Conservation (phyloP, 1,140 invertebrate genomes). For the Bradynema listronoti region DNA sequence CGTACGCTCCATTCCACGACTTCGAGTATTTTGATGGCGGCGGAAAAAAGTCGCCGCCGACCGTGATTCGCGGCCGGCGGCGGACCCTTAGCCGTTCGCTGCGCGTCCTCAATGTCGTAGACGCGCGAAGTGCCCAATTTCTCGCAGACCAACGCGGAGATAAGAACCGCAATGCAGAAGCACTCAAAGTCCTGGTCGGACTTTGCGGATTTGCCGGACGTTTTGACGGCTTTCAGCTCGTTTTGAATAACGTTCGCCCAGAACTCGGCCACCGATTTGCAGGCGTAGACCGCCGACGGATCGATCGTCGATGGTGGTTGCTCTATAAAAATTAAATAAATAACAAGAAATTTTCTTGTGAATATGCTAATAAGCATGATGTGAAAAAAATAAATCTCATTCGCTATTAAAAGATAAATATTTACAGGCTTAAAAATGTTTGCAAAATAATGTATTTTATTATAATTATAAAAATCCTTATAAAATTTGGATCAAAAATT, state of each 20-base stretch:
- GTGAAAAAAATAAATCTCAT: conserved; percentile 2
- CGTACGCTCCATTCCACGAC: not conserved
- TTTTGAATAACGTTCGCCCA: conserved; percentile 32
- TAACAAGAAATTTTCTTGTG: not conserved
- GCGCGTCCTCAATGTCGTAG: conserved; percentile 25
- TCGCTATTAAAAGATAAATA: too few relatives aligned
- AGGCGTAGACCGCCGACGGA: conserved; percentile 19
- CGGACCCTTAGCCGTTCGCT: conserved; percentile 26
- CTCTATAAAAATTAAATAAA: not conserved
- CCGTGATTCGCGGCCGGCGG: conserved; percentile 21
- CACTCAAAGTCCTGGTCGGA: conserved; percentile 43
- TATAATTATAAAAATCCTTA: too few relatives aligned
- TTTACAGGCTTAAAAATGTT: too few relatives aligned
- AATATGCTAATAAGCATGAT: not conserved
- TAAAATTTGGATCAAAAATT: too few relatives aligned
- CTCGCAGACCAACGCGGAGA: conserved; percentile 42
- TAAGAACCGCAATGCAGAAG: conserved; percentile 42
- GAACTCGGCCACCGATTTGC: conserved; percentile 29
- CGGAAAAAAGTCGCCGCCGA: conserved; percentile 15
- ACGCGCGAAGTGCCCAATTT: conserved; percentile 33
- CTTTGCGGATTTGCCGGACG: conserved; percentile 7
- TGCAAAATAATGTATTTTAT: too few relatives aligned
- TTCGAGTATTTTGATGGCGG: not conserved
- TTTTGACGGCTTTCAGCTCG: conserved; percentile 19
- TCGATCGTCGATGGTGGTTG: not conserved